These are phyloP conservation scores for Sebastes diploproa DNA, from an alignment of 2,797 vertebrate species.

Conservation along the genomic window DNA sequence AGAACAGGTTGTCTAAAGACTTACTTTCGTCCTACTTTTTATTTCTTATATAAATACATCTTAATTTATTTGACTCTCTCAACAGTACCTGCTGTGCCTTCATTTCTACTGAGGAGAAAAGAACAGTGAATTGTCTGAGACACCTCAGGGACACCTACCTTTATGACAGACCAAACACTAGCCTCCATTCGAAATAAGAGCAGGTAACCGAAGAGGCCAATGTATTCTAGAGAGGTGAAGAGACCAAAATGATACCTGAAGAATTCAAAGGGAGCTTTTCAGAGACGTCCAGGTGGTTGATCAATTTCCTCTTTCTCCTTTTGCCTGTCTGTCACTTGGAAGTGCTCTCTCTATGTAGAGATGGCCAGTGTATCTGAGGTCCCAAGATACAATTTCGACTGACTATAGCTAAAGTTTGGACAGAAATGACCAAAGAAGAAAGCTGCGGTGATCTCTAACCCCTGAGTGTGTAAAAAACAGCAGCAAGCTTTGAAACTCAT, in stretches of 20 bases:
- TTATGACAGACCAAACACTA: neutral
- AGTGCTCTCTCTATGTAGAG: neutral
- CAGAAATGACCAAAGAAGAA: slow-evolving; percentile 17
- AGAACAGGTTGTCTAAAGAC: neutral
- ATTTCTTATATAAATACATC: neutral
- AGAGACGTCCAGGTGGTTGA: slow-evolving; percentile 25
- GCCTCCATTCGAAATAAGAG: neutral
- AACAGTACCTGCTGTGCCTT: neutral
- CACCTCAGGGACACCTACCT: neutral
- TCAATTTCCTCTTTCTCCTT: slow-evolving; percentile 23
- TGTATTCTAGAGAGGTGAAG: neutral
- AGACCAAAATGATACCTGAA: neutral
- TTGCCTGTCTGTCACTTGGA: slow-evolving; percentile 14
- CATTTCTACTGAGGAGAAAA: neutral
- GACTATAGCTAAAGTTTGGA: slow-evolving; percentile 12
- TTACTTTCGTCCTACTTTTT: neutral
- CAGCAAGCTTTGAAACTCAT: slow-evolving; percentile 23
- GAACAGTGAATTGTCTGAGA: neutral
- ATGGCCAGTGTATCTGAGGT: neutral
- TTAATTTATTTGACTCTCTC: neutral
- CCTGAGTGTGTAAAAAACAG: neutral
- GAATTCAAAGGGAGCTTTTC: slow-evolving; percentile 11
- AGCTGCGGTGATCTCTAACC: slow-evolving; percentile 25
- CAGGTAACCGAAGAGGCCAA: neutral
- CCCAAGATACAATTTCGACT: slow-evolving; percentile 10